Evolutionary conservation across 2,888 invertebrate species (phyloP).

Genomic region (Erpobdella octoculata): DNA sequence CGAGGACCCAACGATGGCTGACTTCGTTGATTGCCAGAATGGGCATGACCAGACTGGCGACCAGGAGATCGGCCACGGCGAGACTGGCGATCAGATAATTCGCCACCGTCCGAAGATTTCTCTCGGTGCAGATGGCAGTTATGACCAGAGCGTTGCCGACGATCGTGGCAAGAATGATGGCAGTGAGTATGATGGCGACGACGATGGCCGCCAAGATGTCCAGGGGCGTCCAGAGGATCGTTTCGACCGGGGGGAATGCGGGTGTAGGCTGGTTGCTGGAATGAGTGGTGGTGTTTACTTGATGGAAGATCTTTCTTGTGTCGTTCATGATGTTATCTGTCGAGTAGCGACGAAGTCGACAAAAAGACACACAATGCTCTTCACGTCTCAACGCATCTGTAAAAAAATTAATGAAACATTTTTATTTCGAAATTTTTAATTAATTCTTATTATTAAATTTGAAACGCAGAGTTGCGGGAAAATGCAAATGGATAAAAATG

Average conservation of each 20-base stretch:
- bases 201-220: not conserved
- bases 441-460: too few relatives aligned
- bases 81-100: conserved; percentile 92
- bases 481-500: too few relatives aligned
- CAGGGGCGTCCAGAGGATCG: not conserved
- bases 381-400: too few relatives aligned
- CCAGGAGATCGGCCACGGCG: conserved; percentile 92
- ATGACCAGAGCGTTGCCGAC: conserved; percentile 92
- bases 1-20: conserved; percentile 40
- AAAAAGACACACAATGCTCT: too few relatives aligned
- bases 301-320: not conserved
- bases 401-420: too few relatives aligned
- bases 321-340: too few relatives aligned
- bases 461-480: too few relatives aligned
- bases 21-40: conserved; percentile 53
- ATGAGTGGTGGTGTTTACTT: not conserved
- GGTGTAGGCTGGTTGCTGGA: not conserved
- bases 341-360: too few relatives aligned
- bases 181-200: conserved; percentile 13
- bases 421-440: too few relatives aligned
- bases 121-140: conserved; percentile 85
- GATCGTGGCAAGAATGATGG: conserved; percentile 30
- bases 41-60: conserved; percentile 72
- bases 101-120: conserved; percentile 84
- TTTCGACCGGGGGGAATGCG: not conserved